These are phyloP conservation scores for Xenopus laevis DNA, from an alignment of 2,113 vertebrate species.

Conservation along the genomic window DNA sequence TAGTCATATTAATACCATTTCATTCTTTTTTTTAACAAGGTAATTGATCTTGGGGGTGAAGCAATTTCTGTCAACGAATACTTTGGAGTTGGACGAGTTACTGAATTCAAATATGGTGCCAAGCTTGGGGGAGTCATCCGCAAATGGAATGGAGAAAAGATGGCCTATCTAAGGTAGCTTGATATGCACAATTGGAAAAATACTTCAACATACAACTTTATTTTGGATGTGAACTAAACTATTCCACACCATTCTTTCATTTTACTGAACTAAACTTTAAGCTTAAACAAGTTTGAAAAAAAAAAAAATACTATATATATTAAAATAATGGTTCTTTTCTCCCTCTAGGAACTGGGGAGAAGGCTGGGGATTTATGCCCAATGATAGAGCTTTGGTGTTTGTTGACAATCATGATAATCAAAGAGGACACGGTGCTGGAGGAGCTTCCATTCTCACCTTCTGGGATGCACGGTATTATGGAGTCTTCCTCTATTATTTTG, in stretches of 20 bases:
- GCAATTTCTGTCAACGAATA: slow-evolving; percentile 67
- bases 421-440: slow-evolving; percentile 84
- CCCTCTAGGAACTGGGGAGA: slow-evolving; percentile 86
- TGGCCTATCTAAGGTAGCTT: slow-evolving; percentile 76
- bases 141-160: slow-evolving; percentile 84
- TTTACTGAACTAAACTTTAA: too few relatives aligned
- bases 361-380: slow-evolving; percentile 83
- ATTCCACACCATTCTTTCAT: too few relatives aligned
- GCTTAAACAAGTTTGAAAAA: too few relatives aligned
- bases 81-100: slow-evolving; percentile 75
- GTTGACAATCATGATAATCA: slow-evolving; percentile 95
- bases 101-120: slow-evolving; percentile 86
- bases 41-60: slow-evolving; percentile 87
- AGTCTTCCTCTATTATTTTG: neutral
- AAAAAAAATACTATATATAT: too few relatives aligned
- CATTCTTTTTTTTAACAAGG: slow-evolving; percentile 55
- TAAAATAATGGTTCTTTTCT: too few relatives aligned
- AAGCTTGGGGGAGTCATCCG: slow-evolving; percentile 80
- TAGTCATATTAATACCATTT: neutral
- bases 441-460: slow-evolving; percentile 82
- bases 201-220: too few relatives aligned
- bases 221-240: too few relatives aligned
- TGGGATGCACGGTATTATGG: slow-evolving; percentile 72
- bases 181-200: too few relatives aligned
- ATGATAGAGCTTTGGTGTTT: slow-evolving; percentile 81